These are phyloP conservation scores for Cyprinus carpio DNA, from an alignment of 2,113 vertebrate genomes.

Conservation along the genomic window DNA sequence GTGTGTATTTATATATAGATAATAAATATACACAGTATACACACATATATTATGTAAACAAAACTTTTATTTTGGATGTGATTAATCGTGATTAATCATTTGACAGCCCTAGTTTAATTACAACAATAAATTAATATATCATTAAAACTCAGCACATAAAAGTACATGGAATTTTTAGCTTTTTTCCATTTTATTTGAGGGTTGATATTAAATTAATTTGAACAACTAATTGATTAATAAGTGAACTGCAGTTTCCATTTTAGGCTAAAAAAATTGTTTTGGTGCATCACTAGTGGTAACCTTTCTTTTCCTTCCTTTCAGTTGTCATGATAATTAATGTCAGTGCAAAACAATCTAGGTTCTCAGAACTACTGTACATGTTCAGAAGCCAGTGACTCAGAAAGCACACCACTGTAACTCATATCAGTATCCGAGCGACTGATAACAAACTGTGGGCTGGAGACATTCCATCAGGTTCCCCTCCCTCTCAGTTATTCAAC, in stretches of 20 bases:
- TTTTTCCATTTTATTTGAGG: neutral
- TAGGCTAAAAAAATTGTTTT: neutral
- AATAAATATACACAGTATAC: too few species aligned
- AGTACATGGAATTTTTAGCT: too few species aligned
- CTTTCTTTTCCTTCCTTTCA: neutral
- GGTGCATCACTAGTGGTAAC: neutral
- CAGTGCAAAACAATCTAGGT: neutral
- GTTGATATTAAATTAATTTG: neutral
- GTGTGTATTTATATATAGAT: too few species aligned
- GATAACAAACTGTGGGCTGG: neutral
- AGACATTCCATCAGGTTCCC: neutral
- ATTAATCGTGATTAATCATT: too few species aligned
- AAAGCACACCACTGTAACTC: neutral
- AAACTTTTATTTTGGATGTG: too few species aligned
- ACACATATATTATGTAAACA: too few species aligned
- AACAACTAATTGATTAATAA: neutral
- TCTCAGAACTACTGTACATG: neutral
- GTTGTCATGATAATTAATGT: neutral
- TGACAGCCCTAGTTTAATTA: too few species aligned
- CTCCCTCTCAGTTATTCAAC: neutral
- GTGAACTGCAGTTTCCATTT: neutral
- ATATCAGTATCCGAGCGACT: neutral
- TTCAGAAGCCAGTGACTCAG: neutral
- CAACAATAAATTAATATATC: too few species aligned
- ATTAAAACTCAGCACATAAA: too few species aligned